Percentiles rank a stretch among this genome's conserved stretches.
These are phyloP conservation scores for Leptopilina drosophilae DNA, from an alignment of 2,888 invertebrate species.

Conservation along the genomic window DNA sequence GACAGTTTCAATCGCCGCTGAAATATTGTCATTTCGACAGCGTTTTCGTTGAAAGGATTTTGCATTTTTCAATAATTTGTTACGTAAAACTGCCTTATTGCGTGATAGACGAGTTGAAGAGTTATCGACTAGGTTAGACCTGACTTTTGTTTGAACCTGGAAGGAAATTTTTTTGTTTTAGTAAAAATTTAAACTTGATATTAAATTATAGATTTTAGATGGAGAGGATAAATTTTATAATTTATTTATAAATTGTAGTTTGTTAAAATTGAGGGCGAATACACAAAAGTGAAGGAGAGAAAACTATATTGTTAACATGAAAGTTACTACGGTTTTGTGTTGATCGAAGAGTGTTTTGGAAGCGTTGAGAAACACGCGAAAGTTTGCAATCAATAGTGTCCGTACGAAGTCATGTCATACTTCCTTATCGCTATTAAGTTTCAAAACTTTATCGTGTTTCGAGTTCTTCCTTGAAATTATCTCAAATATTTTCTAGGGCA, in stretches of 20 bases:
- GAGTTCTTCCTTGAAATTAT: slow-evolving; percentile 54
- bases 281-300: neutral
- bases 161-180: slow-evolving; percentile 18
- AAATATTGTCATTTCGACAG: slow-evolving; percentile 68
- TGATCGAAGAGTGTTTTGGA: neutral
- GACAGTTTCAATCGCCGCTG: slow-evolving; percentile 70
- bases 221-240: neutral
- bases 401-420: slow-evolving; percentile 39
- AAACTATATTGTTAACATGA: neutral
- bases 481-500: neutral
- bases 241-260: neutral
- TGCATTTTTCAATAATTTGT: slow-evolving; percentile 73
- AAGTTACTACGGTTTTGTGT: neutral
- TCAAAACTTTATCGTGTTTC: slow-evolving; percentile 54
- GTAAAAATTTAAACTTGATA: neutral
- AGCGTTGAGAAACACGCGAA: slow-evolving; percentile 39
- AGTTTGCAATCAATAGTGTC: slow-evolving; percentile 55
- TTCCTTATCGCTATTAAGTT: slow-evolving; percentile 63
- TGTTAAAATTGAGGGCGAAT: slow-evolving; percentile 4
- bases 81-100: slow-evolving; percentile 71
- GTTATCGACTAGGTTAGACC: slow-evolving; percentile 62
- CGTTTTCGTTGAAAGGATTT: slow-evolving; percentile 72
- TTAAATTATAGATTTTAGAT: too few species aligned
- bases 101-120: slow-evolving; percentile 59
- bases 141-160: slow-evolving; percentile 71